A percentile compares a stretch with the other conserved stretches of the same genome.
These are phyloP conservation scores for Mechanitis mazaeus DNA, from an alignment of 2,888 invertebrate genomes.

Conservation along the genomic window DNA sequence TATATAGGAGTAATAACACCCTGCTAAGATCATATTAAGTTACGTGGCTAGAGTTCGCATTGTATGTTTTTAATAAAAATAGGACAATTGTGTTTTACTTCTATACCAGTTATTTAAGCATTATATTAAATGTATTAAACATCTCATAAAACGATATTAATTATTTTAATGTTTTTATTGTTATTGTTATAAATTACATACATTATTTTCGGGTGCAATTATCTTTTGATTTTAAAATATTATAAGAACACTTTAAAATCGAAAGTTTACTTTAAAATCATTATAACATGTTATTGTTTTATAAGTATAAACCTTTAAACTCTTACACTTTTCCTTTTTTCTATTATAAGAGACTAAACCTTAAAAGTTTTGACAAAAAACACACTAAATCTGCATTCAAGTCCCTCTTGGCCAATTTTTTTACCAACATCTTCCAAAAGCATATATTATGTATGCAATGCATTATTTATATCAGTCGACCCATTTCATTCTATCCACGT, in stretches of 20 bases:
- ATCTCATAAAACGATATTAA: too few relatives aligned
- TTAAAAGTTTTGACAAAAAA: neutral
- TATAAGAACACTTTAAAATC: too few relatives aligned
- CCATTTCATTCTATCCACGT: slow-evolving; percentile 29
- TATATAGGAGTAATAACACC: neutral
- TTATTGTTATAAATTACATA: too few relatives aligned
- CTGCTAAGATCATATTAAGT: neutral
- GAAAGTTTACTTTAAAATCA: too few relatives aligned
- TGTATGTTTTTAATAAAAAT: slow-evolving; percentile 1
- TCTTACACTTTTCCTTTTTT: too few relatives aligned
- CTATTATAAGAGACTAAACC: neutral
- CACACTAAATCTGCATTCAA: slow-evolving; percentile 2
- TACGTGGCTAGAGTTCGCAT: neutral
- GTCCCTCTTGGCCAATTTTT: slow-evolving; percentile 27
- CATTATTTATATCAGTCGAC: slow-evolving; percentile 35
- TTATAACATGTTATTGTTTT: too few relatives aligned
- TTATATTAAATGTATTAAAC: too few relatives aligned
- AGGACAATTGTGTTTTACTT: neutral
- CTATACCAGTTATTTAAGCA: too few relatives aligned
- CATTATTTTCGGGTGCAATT: too few relatives aligned
- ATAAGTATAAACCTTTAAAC: too few relatives aligned
- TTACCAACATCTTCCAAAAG: slow-evolving; percentile 27
- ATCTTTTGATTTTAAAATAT: too few relatives aligned
- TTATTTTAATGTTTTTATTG: too few relatives aligned
- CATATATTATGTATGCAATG: slow-evolving; percentile 47